Base-by-base conservation (phyloP, 2,797 vertebrate genomes). In the Serranus cabrilla region DNA sequence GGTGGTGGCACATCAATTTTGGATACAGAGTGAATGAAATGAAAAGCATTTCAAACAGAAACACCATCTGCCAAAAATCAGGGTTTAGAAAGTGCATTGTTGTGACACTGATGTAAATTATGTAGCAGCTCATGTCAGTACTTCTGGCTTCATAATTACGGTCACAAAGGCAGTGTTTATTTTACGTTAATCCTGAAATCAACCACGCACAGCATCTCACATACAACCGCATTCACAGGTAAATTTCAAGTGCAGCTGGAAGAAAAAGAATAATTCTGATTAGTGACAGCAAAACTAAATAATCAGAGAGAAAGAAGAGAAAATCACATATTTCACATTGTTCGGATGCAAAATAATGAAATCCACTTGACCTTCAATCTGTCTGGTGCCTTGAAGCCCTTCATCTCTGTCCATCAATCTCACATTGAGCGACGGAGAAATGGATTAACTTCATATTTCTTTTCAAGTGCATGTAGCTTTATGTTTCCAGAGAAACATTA, bases 291-390 rank as follows among this genome's bases (percentile, higher is more conserved):
- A 47, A 61, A 85, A 83, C 80, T 62, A 71, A 85, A 86, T 71
- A 77, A 74, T 83, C 75, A 80, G 49, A 77, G 66, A 66, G 52
- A 39, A 52, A 72, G 45, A 75, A 69, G 59, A 72, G 47, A 74
- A 83, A 82, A 85, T 42, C 54, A 67, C 39, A 65, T 71, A 45
- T 70, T 72, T 4, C n/a, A 39, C 45, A 66, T 57, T 54, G 73
- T 70, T 76, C 59, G 55, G 40, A 72, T 76, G 50, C 61, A 27
- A 83, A 85, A 87, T 87, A 76, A 87, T 83, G 51, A 90, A 88
- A 90, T 76, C 70, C 71, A 80, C 84, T 93, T 92, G 89, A 92
- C 88, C 87, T 90, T 92, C 81, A 88, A 51, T 84, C 47, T 66
- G 58, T 62, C 49, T 54, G 68, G 43, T 60, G 75, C 85, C 74